These are phyloP conservation scores for Beaufortia kweichowensis DNA, from an alignment of 2,113 vertebrate genomes.

Conservation along the genomic window DNA sequence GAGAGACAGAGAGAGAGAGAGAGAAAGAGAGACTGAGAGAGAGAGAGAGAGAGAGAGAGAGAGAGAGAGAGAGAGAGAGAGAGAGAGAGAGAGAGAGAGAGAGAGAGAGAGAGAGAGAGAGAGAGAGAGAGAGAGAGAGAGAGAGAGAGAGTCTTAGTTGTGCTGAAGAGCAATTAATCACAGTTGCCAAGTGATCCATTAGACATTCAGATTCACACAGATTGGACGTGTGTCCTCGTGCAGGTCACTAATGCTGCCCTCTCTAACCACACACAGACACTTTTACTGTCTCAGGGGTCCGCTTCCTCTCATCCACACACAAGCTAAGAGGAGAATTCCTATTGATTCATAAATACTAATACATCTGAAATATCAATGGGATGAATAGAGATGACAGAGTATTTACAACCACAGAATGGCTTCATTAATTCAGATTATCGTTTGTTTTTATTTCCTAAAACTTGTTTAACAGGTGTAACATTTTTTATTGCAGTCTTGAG, in stretches of 20 bases:
- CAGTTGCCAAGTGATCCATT: slow-evolving; percentile 44
- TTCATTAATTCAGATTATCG: not conserved
- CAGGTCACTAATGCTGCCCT: slow-evolving; percentile 55
- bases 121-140: slow-evolving; percentile 18
- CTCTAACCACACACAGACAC: slow-evolving; percentile 44
- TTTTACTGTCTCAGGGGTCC: slow-evolving; percentile 45
- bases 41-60: not conserved
- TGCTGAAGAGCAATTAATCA: slow-evolving; percentile 54
- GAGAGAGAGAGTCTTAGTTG: slow-evolving; percentile 50
- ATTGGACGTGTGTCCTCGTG: slow-evolving; percentile 52
- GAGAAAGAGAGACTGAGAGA: too few relatives aligned
- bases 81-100: slow-evolving; percentile 22
- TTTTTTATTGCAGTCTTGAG: too few relatives aligned
- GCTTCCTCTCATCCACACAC: slow-evolving; percentile 41
- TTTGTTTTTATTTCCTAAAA: not conserved
- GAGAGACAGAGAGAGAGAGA: too few relatives aligned
- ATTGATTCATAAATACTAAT: slow-evolving; percentile 52
- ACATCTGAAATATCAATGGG: slow-evolving; percentile 49
- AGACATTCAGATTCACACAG: slow-evolving; percentile 53
- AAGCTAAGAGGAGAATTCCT: slow-evolving; percentile 49
- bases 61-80: not conserved
- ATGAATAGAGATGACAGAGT: slow-evolving; percentile 35
- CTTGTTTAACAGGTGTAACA: too few relatives aligned
- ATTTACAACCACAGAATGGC: slow-evolving; percentile 20
- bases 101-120: not conserved